These are phyloP conservation scores for Ibidorhyncha struthersii DNA, from an alignment of 2,113 vertebrate species.

Conservation along the genomic window DNA sequence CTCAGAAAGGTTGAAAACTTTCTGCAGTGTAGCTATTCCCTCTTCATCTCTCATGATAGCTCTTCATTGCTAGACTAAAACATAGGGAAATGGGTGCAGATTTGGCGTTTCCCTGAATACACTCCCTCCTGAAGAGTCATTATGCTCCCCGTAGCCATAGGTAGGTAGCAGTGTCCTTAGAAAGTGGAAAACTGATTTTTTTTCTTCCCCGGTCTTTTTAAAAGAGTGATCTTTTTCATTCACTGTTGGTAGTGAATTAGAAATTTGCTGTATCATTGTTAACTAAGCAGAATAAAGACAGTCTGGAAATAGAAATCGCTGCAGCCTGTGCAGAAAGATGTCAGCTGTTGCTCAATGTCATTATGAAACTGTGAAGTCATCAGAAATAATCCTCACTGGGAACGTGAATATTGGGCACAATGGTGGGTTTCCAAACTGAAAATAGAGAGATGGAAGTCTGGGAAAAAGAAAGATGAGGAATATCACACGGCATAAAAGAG, in stretches of 20 bases:
- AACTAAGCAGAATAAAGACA: slow-evolving; percentile 3
- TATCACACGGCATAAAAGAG: neutral
- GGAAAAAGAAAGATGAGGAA: neutral
- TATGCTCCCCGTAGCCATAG: neutral
- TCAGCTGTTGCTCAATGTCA: slow-evolving; percentile 33
- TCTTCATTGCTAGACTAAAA: neutral
- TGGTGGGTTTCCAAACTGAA: neutral
- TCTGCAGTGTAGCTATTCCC: neutral
- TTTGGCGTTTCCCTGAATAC: neutral
- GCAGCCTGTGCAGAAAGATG: neutral
- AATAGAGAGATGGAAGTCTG: neutral
- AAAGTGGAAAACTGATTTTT: neutral
- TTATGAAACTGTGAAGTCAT: slow-evolving; percentile 33
- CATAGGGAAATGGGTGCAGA: neutral
- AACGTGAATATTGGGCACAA: neutral
- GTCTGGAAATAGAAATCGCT: slow-evolving; percentile 31
- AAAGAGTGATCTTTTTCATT: neutral
- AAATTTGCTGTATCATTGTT: slow-evolving; percentile 46
- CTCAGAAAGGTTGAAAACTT: neutral
- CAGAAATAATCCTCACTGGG: neutral
- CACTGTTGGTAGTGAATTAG: neutral
- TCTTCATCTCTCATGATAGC: neutral
- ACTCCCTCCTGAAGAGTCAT: neutral
- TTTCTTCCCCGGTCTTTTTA: neutral
- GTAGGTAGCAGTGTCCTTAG: neutral